Base-by-base conservation (phyloP, 2,888 invertebrate species). In the Mesodorylaimus sp. region DNA sequence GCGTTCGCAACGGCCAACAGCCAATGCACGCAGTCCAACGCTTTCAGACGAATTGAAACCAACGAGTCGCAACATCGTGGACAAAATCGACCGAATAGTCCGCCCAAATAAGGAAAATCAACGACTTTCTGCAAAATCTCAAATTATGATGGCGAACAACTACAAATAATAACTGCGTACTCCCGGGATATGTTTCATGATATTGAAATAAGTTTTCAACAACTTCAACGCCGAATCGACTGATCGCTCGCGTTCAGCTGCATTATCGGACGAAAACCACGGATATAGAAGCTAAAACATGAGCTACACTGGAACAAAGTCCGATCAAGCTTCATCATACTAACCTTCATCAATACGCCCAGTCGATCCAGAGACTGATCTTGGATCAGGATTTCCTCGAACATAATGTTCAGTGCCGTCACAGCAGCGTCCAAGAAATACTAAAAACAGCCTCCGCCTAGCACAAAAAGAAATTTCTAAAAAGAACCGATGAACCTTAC, bases 41-140 rank as follows among this genome's bases (percentile, higher is more conserved):
- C 53, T 36, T 56, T 53, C 13, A 51, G 42, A 2, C 64, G 54
- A 27, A 65, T 60, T 29, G 55, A 53, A 32, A 54, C 53, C n/a
- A 60, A 45, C 5, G 60, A 57, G 52, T 65, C 65, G 2, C 59
- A 58, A 32, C 64, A 55, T 24, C 65, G 57, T 2, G 65, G 65
- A 21, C 60, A 54, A 21, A 63, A 53, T 16, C 64, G 57, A 24
- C 59, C 65, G 19, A 66, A 51, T 7, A 64, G 52, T 5, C 57
- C 58, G 50, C 59, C 57, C 39, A 65, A 53, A 7, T 61, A 60
- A 13, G 54, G 45, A 50, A 64, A 65, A 26, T 64, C 65, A 1
- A 58, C 32, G 10, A 32, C 16, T 32, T 13, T 19, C 16, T 19
- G n/a, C 41, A 41, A 41, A 41, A 21, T 10, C 19, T 19, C 7